Conservation (phyloP, 2,888 invertebrate genomes). For the Nemotelus pantherinus region DNA sequence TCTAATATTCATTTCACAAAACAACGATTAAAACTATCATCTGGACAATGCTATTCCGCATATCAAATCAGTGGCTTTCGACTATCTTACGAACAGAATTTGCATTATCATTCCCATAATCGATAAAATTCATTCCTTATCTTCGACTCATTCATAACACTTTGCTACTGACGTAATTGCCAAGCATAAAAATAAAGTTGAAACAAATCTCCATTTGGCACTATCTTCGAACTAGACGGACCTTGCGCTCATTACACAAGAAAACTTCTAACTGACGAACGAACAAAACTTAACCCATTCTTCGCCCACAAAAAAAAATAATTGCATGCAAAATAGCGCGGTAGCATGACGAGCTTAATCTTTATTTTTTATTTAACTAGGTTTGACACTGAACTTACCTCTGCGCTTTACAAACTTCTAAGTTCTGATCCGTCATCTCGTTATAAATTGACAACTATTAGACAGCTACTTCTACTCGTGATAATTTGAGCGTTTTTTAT, state of each 20-base stretch:
- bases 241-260: conserved; percentile 36
- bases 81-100: no score
- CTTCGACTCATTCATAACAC: not conserved
- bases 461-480: conserved; percentile 12
- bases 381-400: conserved; percentile 16
- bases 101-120: no score
- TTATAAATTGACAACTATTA: conserved; percentile 2
- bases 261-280: conserved; percentile 4
- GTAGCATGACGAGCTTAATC: no score
- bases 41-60: no score
- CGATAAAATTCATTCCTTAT: not conserved
- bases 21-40: no score
- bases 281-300: not conserved
- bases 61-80: no score
- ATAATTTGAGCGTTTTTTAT: not conserved
- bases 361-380: no score
- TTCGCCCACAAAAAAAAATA: not conserved
- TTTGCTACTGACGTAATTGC: conserved; percentile 15
- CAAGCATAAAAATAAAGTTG: not conserved
- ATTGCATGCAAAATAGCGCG: no score
- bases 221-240: not conserved
- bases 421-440: conserved; percentile 34
- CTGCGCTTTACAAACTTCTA: conserved; percentile 32
- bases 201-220: not conserved
- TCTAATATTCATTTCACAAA: no score